Evolutionary conservation across 2,113 vertebrate genomes (phyloP).

Genomic region (Varanus salvator): DNA sequence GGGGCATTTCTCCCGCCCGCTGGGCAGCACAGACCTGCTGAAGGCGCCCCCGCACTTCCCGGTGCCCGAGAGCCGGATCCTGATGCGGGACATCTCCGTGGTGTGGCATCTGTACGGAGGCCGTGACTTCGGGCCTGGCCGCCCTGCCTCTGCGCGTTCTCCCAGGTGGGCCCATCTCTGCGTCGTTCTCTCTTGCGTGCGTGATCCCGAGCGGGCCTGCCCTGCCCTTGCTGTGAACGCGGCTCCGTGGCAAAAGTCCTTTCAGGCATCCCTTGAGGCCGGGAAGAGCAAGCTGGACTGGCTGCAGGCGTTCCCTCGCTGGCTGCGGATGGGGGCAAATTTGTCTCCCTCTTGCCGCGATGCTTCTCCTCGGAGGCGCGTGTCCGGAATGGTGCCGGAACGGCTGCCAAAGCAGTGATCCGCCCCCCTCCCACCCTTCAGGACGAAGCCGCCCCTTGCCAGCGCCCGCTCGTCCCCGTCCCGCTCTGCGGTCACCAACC

Average conservation of each 20-base stretch:
- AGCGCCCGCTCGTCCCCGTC: constrained; percentile 85
- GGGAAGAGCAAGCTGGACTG: too few species aligned
- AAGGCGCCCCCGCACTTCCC: constrained; percentile 87
- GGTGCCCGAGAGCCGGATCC: constrained; percentile 85
- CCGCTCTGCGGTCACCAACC: constrained; percentile 78
- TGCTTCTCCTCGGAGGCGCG: too few species aligned
- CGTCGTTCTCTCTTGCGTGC: too few species aligned
- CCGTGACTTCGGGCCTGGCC: constrained; percentile 84
- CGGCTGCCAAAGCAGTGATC: too few species aligned
- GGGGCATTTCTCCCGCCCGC: constrained; percentile 86
- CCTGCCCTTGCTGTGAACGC: too few species aligned
- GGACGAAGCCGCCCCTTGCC: constrained; percentile 55
- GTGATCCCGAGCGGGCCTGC: too few species aligned
- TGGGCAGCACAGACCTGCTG: constrained; percentile 89
- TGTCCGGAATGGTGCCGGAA: too few species aligned
- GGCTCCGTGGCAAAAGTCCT: too few species aligned
- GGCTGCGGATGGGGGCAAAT: too few species aligned
- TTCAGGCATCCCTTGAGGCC: too few species aligned
- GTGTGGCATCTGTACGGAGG: constrained; percentile 94
- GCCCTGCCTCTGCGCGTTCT: constrained; percentile 48
- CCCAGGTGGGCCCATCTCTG: constrained; percentile 60
- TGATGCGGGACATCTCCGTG: constrained; percentile 88
- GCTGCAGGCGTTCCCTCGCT: too few species aligned
- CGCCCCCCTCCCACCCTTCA: constrained; percentile 6
- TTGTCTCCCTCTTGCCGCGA: too few species aligned